Conservation (phyloP, 2,888 invertebrate species). For the Pilophorus perplexus region DNA sequence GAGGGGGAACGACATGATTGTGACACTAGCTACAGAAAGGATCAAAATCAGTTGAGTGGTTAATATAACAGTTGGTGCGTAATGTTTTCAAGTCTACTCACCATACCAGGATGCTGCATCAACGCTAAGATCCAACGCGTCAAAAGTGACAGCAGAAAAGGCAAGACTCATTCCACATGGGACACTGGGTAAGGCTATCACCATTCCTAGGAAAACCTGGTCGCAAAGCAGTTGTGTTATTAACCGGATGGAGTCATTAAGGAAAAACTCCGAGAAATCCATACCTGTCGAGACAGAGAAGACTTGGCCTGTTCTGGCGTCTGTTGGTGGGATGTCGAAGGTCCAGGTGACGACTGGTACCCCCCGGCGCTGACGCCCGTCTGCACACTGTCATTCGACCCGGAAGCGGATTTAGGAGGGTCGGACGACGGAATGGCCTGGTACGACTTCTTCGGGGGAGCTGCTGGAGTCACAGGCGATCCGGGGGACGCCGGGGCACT, state of each 20-base stretch:
- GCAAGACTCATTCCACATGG: conserved; percentile 61
- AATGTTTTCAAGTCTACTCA: too few relatives aligned
- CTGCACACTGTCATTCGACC: not conserved
- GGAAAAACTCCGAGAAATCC: too few relatives aligned
- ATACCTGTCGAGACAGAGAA: conserved; percentile 27
- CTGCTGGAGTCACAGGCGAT: not conserved
- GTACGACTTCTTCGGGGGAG: conserved; percentile 8
- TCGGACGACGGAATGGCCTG: not conserved
- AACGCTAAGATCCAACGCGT: conserved; percentile 53
- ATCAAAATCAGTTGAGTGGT: too few relatives aligned
- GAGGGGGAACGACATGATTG: conserved; percentile 58
- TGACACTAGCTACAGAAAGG: conserved; percentile 57
- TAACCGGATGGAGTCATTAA: too few relatives aligned
- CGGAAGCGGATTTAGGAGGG: not conserved
- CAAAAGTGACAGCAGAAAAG: conserved; percentile 59
- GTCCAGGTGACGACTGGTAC: conserved; percentile 22
- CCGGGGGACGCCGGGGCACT: not conserved
- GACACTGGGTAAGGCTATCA: conserved; percentile 56
- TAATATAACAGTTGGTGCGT: too few relatives aligned
- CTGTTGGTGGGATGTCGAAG: not conserved
- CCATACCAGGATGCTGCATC: conserved; percentile 60
- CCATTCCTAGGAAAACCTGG: conserved; percentile 56
- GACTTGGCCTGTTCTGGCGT: not conserved
- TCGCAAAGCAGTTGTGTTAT: too few relatives aligned
- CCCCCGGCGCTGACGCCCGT: not conserved